Evolutionary conservation across 2,797 vertebrate species (phyloP).

Genomic region (Muscicapa striata): DNA sequence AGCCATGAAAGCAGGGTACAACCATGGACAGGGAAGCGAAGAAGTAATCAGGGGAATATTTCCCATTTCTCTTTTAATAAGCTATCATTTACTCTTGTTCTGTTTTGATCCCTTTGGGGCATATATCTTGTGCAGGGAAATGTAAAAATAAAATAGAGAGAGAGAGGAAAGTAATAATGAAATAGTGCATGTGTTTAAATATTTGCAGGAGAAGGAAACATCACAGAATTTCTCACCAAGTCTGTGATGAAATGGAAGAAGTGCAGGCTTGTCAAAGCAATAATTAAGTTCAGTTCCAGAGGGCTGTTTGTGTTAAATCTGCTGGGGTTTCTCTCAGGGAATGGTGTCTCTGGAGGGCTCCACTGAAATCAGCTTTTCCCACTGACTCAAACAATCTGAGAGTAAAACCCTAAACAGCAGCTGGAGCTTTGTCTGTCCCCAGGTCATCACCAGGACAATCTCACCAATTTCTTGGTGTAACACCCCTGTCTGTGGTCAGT

Average conservation of each 20-base stretch:
- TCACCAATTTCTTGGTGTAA: background rate
- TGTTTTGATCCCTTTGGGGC: background rate
- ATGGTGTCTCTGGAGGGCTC: background rate
- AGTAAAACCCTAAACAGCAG: background rate
- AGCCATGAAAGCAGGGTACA: background rate
- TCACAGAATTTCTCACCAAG: background rate
- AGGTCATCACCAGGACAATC: background rate
- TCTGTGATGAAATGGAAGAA: background rate
- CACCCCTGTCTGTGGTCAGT: background rate
- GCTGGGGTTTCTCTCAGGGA: background rate
- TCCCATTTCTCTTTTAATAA: conserved; percentile 28
- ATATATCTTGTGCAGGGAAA: background rate
- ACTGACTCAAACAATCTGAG: background rate
- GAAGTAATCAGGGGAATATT: conserved; percentile 10
- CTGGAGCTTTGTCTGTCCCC: background rate
- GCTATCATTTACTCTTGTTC: background rate
- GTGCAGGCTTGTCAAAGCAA: background rate
- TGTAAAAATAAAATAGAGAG: background rate
- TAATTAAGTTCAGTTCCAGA: background rate
- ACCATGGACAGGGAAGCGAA: background rate
- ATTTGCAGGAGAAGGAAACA: conserved; percentile 13
- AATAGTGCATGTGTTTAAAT: conserved; percentile 1
- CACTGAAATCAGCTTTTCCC: background rate
- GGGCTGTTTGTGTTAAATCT: background rate
- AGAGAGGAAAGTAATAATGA: background rate